A percentile compares a stretch with the other conserved stretches of the same genome.
Conservation (phyloP, 2,113 vertebrate species). For the Rhadina sibilatrix region DNA sequence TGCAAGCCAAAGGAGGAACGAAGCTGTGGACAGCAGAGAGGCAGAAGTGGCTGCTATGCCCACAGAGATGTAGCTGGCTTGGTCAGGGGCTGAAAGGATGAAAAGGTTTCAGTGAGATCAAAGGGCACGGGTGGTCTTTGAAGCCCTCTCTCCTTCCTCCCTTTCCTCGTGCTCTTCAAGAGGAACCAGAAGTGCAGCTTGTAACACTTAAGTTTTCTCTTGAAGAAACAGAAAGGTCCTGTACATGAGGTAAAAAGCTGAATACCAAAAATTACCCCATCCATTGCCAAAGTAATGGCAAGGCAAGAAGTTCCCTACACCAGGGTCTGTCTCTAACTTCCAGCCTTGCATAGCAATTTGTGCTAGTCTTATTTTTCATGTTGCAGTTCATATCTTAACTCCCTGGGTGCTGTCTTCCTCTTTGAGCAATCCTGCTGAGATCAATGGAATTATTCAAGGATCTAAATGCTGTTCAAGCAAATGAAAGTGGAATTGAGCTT, state of each 20-base stretch:
- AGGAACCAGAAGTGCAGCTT: background rate
- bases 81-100: slow-evolving; percentile 31
- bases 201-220: background rate
- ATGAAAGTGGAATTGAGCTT: background rate
- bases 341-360: background rate
- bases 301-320: background rate
- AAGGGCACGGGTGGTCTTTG: background rate
- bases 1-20: slow-evolving; percentile 60
- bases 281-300: background rate
- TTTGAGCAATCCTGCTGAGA: background rate
- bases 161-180: background rate
- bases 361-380: background rate
- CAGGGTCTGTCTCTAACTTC: background rate
- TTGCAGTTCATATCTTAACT: background rate
- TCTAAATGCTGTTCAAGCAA: background rate
- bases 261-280: background rate
- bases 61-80: background rate
- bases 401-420: background rate
- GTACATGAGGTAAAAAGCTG: background rate
- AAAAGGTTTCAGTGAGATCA: slow-evolving; percentile 18
- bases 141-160: background rate
- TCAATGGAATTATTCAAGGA: background rate
- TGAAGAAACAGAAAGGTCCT: background rate
- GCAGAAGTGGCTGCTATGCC: slow-evolving; percentile 35
- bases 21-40: slow-evolving; percentile 30